Conservation (phyloP, 2,888 invertebrate species). For the Chrysodeixis includens region DNA sequence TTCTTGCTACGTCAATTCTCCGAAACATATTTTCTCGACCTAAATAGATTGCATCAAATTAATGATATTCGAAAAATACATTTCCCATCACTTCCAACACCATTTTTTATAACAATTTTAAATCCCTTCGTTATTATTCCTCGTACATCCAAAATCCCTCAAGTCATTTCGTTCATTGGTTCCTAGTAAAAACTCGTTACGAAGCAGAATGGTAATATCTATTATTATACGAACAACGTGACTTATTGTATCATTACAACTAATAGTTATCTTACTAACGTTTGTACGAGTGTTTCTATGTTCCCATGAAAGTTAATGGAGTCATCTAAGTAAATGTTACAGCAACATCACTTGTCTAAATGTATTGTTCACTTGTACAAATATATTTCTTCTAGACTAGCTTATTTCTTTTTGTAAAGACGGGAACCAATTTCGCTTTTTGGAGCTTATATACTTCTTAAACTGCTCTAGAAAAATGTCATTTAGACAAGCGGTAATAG, state of each 20-base stretch:
- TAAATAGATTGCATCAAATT: too few species aligned
- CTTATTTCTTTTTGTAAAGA: neutral
- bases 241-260: constrained; percentile 19
- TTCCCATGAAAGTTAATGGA: constrained; percentile 51
- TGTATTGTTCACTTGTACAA: constrained; percentile 29
- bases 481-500: too few species aligned
- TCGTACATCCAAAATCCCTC: constrained; percentile 6
- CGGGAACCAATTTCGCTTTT: too few species aligned
- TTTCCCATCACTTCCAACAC: neutral
- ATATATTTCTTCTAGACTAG: constrained; percentile 2
- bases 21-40: too few species aligned
- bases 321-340: constrained; percentile 45
- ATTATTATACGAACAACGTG: constrained; percentile 16
- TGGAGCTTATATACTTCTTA: too few species aligned
- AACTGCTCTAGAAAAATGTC: too few species aligned
- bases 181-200: constrained; percentile 27
- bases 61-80: neutral
- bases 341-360: constrained; percentile 44
- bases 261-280: constrained; percentile 21
- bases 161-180: constrained; percentile 28
- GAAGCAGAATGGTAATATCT: constrained; percentile 8
- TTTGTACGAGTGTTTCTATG: constrained; percentile 26
- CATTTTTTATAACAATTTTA: constrained; percentile 16
- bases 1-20: too few species aligned
- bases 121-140: constrained; percentile 15